These are phyloP conservation scores for Pecten maximus DNA, from an alignment of 2,888 invertebrate genomes.

Conservation along the genomic window DNA sequence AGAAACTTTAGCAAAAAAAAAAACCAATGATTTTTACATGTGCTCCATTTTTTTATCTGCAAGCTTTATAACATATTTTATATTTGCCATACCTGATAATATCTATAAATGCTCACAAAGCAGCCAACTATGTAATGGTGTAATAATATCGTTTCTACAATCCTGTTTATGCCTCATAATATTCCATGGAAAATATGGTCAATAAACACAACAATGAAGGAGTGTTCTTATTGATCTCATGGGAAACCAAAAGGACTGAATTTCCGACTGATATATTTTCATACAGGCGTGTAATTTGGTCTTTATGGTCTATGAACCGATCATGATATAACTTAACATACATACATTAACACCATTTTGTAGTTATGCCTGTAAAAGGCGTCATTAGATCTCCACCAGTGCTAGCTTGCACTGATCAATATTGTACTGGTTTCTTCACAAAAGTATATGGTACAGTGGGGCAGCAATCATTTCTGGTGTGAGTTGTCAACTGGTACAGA, in stretches of 20 bases:
- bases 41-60: neutral
- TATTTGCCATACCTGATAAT: neutral
- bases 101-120: neutral
- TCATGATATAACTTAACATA: neutral
- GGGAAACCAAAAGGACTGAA: neutral
- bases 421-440: conserved; percentile 9
- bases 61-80: neutral
- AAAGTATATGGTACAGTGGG: neutral
- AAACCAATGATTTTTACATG: too few species aligned
- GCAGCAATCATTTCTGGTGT: conserved; percentile 20
- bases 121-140: neutral
- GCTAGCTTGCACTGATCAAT: neutral
- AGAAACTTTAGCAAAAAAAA: too few species aligned
- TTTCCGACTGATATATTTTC: neutral
- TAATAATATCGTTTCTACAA: neutral
- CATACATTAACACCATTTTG: conserved; percentile 1
- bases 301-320: neutral
- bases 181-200: neutral
- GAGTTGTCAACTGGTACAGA: conserved; percentile 26
- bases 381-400: neutral
- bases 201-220: neutral
- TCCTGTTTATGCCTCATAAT: neutral
- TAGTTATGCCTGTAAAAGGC: neutral
- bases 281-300: neutral
- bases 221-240: neutral